Evolutionary conservation across 2,888 invertebrate genomes (phyloP).

Genomic region (Onthophagus sagittarius): DNA sequence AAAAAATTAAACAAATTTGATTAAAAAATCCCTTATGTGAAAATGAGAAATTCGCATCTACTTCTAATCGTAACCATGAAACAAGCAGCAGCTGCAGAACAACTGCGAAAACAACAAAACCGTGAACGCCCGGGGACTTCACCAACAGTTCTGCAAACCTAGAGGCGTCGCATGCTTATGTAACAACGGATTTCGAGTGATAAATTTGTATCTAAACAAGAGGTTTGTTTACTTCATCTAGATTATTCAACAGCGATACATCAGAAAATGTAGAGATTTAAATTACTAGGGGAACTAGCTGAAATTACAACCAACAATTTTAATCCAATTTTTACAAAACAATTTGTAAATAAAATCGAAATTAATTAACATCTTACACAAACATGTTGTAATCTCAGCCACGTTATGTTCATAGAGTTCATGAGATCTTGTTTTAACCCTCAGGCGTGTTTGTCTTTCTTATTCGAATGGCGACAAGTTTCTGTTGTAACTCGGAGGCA

Average conservation of each 20-base stretch:
- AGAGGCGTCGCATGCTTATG: neutral
- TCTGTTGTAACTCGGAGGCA: neutral
- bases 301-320: neutral
- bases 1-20: too few relatives aligned
- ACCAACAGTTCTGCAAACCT: neutral
- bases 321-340: too few relatives aligned
- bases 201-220: slow-evolving; percentile 10
- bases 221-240: slow-evolving; percentile 3
- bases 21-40: neutral
- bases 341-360: too few relatives aligned
- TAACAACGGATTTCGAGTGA: neutral
- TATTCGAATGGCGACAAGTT: neutral
- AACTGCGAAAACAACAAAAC: neutral
- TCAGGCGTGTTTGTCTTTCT: neutral
- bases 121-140: neutral
- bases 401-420: neutral
- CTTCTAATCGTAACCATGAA: neutral
- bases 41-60: neutral
- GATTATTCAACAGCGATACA: neutral
- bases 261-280: neutral
- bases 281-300: neutral
- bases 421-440: neutral
- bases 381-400: neutral
- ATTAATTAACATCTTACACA: neutral
- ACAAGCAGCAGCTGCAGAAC: neutral